Percentiles rank a stretch among this genome's conserved stretches.
Evolutionary conservation across 2,888 invertebrate species (phyloP).

Genomic region (Actias luna): DNA sequence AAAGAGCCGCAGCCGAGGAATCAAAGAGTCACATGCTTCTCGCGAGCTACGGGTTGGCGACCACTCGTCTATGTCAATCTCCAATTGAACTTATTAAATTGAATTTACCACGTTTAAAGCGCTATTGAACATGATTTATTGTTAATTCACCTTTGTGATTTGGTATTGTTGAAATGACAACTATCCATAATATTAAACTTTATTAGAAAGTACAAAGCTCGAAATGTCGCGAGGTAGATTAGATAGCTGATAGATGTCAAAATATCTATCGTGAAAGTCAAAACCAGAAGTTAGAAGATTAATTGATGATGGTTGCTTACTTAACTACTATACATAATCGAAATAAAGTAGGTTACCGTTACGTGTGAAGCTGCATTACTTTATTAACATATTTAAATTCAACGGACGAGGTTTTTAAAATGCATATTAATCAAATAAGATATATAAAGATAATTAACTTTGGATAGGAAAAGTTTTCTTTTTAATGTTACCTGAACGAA

Average conservation of each 20-base stretch:
- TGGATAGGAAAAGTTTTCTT: neutral
- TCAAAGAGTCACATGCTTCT: too few relatives aligned
- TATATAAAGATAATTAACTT: neutral
- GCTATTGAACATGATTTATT: conserved; percentile 59
- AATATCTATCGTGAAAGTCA: conserved; percentile 2
- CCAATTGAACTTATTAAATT: conserved; percentile 71
- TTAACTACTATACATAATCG: neutral
- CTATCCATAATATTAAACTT: neutral
- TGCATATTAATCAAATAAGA: neutral
- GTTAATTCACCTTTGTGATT: conserved; percentile 27
- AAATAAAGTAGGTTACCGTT: neutral
- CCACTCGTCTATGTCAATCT: too few relatives aligned
- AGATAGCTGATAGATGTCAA: neutral
- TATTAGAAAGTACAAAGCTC: neutral
- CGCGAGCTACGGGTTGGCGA: too few relatives aligned
- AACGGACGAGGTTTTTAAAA: neutral
- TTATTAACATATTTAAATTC: neutral
- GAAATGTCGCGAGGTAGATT: neutral
- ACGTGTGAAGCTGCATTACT: neutral
- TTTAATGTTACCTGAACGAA: neutral
- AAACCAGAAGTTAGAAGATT: conserved; percentile 18
- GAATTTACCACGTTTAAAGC: conserved; percentile 52
- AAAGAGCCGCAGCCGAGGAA: too few relatives aligned
- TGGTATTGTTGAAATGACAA: neutral
- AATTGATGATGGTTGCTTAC: conserved; percentile 7